A percentile compares a stretch with the other conserved stretches of the same genome.
These are phyloP conservation scores for Palaemon carinicauda DNA, from an alignment of 1,140 invertebrate genomes.

Conservation along the genomic window DNA sequence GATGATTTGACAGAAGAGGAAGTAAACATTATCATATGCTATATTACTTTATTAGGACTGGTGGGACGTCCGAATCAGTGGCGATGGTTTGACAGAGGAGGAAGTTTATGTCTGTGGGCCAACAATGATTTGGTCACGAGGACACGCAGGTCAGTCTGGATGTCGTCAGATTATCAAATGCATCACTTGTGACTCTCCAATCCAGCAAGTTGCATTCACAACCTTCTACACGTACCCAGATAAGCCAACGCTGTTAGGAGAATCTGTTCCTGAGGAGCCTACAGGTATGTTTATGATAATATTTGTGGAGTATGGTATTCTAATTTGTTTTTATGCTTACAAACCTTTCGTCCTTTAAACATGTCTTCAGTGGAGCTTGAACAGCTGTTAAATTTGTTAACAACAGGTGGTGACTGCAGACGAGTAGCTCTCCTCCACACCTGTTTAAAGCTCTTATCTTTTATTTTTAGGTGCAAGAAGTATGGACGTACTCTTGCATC, in stretches of 20 bases:
- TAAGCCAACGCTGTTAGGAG: slow-evolving; percentile 52
- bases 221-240: slow-evolving; percentile 72
- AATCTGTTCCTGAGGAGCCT: slow-evolving; percentile 58
- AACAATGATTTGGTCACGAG: slow-evolving; percentile 79
- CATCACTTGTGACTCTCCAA: slow-evolving; percentile 81
- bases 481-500: too few species aligned
- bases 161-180: slow-evolving; percentile 66
- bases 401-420: too few species aligned
- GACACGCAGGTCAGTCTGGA: slow-evolving; percentile 63
- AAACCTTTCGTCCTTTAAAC: too few species aligned
- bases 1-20: too few species aligned
- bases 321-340: too few species aligned
- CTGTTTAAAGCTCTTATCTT: too few species aligned
- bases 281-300: slow-evolving; percentile 20
- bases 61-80: slow-evolving; percentile 60
- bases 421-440: too few species aligned
- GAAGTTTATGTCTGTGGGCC: slow-evolving; percentile 88
- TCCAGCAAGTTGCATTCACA: slow-evolving; percentile 84
- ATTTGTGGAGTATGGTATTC: background rate
- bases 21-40: too few species aligned
- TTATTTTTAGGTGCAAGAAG: too few species aligned
- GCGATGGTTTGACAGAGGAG: slow-evolving; percentile 73
- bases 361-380: too few species aligned
- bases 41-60: slow-evolving; percentile 58
- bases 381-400: too few species aligned